Conservation (phyloP, 1,140 invertebrate genomes). For the Schmidtea mediterranea region DNA sequence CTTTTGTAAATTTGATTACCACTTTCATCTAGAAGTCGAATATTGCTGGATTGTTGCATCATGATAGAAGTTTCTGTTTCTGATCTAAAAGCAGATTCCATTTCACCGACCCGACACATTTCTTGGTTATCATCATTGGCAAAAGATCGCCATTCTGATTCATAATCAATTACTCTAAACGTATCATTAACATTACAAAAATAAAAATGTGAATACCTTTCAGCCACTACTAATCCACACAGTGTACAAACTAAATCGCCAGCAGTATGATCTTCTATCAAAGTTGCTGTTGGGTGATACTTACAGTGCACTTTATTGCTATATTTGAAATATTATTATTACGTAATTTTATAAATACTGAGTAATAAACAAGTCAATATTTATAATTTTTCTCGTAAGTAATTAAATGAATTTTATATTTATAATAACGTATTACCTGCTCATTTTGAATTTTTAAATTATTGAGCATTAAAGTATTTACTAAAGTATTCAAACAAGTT, state of each 20-base stretch:
- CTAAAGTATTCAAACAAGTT: no score
- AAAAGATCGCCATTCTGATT: conserved; percentile 99
- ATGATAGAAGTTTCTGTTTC: conserved; percentile 86
- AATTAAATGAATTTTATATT: no score
- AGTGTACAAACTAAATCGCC: conserved; percentile 95
- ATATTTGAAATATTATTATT: neutral
- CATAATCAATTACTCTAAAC: conserved; percentile 75
- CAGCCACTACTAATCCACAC: conserved; percentile 91
- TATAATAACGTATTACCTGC: no score
- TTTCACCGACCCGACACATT: conserved; percentile 78
- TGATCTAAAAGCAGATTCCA: conserved; percentile 63
- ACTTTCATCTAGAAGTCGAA: conserved; percentile 53
- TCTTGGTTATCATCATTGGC: conserved; percentile 85
- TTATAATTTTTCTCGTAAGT: no score
- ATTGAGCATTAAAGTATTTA: no score
- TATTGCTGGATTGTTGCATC: conserved; percentile 46
- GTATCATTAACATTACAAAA: no score
- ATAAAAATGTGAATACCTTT: conserved; percentile 45
- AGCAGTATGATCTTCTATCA: conserved; percentile 90
- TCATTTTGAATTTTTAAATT: no score
- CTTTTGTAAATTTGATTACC: conserved; percentile 70
- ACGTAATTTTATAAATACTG: no score
- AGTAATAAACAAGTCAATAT: no score
- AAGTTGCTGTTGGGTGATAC: conserved; percentile 67
- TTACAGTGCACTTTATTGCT: conserved; percentile 41